Base-by-base conservation (phyloP, 2,797 vertebrate genomes). In the Zenarchopterus dispar region DNA sequence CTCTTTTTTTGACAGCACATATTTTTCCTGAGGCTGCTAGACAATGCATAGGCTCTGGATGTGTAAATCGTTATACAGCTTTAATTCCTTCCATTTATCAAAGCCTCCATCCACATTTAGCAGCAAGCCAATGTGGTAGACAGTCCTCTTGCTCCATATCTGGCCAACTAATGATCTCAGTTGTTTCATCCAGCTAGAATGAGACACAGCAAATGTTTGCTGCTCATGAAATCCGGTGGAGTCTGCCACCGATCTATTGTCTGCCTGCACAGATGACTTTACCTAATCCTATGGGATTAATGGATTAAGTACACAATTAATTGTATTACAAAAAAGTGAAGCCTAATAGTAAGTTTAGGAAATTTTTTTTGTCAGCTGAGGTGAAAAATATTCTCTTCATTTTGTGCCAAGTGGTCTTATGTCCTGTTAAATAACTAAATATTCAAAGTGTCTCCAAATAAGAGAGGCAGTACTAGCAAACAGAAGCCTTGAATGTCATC, bases 71-170 rank as follows among this genome's bases (percentile, higher is more conserved):
- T 24, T 43, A 22, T 15, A 16, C 23, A 56, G 53, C 53, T n/a
- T 23, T 43, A 23, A 43, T 56, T 49, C 24, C 11, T 22, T 56
- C 24, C 10, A 23, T 65, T 65, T 36, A 31, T 56, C 53, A 65
- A 56, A 65, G 62, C 45, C 24, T 50, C 16, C 36, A 42, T 65
- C 46, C 53, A 56, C 15, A 50, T 50, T 56, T 43, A 50, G 62
- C 53, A 56, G 18, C 24, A 28, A 43, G 26, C 54, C 10, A 48
- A 13, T 28, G 13, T 43, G 45, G 33, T 56, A 43, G 33, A 42
- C 19, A 24, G 50, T 54, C 26, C 18, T 65, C 45, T 65, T 24
- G 18, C 52, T 65, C 5, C 45, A 15, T 65, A 56, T 50, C 10
- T 10, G 19, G 46, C 46, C 53, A 65, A 53, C 36, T 56, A 52